phyloP scores from a whole-genome alignment of 2,113 vertebrate genomes.

The Syngnathus typhle region DNA sequence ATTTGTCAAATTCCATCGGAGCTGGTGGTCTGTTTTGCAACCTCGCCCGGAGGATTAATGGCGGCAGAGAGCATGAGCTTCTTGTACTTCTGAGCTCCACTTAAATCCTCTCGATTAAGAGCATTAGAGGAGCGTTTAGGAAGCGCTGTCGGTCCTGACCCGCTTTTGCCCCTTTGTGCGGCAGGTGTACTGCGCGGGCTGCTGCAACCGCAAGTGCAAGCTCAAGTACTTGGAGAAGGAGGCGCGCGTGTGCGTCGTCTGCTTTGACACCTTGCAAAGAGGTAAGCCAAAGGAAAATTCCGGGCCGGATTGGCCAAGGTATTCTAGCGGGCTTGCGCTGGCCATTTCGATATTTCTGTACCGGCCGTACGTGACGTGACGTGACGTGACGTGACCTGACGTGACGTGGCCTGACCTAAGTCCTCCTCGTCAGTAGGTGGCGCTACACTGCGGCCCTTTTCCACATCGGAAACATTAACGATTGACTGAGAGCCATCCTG shows the following conservation, averaged over 20 bases:
- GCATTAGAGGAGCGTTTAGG: constrained; percentile 22
- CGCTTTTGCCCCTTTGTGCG: constrained; percentile 5
- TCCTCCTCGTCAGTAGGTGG: too few species aligned
- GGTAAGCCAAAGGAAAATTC: constrained; percentile 69
- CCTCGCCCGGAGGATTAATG: constrained; percentile 27
- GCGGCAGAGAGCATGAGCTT: constrained; percentile 34
- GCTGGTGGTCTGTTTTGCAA: neutral
- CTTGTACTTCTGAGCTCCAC: constrained; percentile 34
- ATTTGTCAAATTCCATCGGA: too few species aligned
- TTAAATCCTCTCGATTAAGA: constrained; percentile 31
- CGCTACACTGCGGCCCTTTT: too few species aligned
- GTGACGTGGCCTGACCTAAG: too few species aligned
- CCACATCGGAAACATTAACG: too few species aligned
- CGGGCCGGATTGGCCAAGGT: too few species aligned
- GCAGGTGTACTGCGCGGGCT: constrained; percentile 88
- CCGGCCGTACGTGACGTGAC: too few species aligned
- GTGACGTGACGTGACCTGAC: too few species aligned
- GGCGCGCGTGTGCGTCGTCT: constrained; percentile 87
- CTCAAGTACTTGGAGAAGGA: constrained; percentile 92
- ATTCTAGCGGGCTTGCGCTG: too few species aligned
- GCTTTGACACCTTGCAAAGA: constrained; percentile 82
- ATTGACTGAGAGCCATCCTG: too few species aligned
- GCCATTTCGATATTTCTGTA: too few species aligned
- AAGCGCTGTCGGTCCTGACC: constrained; percentile 13
- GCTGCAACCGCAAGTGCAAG: constrained; percentile 89